Conservation (phyloP, 2,113 vertebrate species). For the Halcyon malimbica region DNA sequence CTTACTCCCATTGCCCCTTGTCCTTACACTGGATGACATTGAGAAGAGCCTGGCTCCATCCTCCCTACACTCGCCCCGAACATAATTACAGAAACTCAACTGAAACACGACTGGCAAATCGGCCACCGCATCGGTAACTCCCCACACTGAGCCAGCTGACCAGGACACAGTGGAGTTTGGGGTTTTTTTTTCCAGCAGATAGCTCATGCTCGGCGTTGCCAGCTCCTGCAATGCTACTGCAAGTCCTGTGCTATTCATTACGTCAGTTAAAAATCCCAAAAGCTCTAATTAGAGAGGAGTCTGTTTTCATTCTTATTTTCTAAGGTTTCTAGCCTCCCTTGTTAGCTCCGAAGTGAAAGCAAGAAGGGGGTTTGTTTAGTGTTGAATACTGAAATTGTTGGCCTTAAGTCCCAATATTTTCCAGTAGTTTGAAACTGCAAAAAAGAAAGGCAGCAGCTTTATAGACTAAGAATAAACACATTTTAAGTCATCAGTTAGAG, state of each 20-base stretch:
- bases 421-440: not conserved
- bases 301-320: not conserved
- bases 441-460: not conserved
- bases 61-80: no score
- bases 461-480: not conserved
- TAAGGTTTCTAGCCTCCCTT: not conserved
- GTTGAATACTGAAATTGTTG: not conserved
- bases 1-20: no score
- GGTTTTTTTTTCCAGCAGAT: not conserved
- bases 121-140: not conserved
- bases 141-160: not conserved
- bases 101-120: not conserved
- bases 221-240: not conserved
- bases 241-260: not conserved
- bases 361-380: not conserved
- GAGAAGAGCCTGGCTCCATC: no score
- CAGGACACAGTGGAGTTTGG: not conserved
- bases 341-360: not conserved
- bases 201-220: not conserved
- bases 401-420: not conserved
- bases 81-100: not conserved
- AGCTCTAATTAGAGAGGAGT: not conserved
- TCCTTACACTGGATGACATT: no score
- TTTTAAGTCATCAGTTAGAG: not conserved
- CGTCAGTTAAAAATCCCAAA: not conserved